These are phyloP conservation scores for Torymus auratus DNA, from an alignment of 2,888 invertebrate species.

Conservation along the genomic window DNA sequence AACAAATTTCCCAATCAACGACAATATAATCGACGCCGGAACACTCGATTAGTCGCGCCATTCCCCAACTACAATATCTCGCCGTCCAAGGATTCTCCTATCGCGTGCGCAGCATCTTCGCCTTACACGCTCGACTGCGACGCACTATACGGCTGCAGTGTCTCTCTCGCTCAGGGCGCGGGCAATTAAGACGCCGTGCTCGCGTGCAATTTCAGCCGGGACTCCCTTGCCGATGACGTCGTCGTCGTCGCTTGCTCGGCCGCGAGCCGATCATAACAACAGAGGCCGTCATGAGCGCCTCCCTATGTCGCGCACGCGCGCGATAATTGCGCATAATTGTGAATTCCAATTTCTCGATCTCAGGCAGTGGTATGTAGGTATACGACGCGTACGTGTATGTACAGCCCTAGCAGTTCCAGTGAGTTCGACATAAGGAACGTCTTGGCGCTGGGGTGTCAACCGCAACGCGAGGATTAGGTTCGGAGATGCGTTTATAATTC, in stretches of 20 bases:
- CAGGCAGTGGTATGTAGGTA: not conserved
- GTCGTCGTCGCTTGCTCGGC: no score
- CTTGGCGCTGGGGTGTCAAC: slow-evolving; percentile 58
- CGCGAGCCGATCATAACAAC: slow-evolving; percentile 42
- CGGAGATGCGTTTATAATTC: slow-evolving; percentile 71
- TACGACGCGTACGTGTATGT: no score
- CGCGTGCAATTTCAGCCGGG: slow-evolving; percentile 18
- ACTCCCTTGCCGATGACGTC: not conserved
- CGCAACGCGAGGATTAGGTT: slow-evolving; percentile 62
- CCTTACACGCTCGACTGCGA: no score
- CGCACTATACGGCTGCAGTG: no score
- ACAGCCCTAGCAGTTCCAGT: no score
- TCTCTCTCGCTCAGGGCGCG: not conserved
- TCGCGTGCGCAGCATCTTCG: no score
- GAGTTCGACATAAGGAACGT: not conserved
- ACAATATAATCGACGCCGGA: no score
- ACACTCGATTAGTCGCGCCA: no score
- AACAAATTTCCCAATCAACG: no score
- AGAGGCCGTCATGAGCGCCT: not conserved
- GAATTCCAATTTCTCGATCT: slow-evolving; percentile 53
- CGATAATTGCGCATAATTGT: slow-evolving; percentile 57
- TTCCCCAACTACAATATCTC: no score
- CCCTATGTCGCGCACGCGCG: not conserved
- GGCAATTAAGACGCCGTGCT: slow-evolving; percentile 40
- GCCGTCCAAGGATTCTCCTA: no score